Evolutionary conservation across 2,797 vertebrate genomes (phyloP).

Genomic region (Bovichtus diacanthus): DNA sequence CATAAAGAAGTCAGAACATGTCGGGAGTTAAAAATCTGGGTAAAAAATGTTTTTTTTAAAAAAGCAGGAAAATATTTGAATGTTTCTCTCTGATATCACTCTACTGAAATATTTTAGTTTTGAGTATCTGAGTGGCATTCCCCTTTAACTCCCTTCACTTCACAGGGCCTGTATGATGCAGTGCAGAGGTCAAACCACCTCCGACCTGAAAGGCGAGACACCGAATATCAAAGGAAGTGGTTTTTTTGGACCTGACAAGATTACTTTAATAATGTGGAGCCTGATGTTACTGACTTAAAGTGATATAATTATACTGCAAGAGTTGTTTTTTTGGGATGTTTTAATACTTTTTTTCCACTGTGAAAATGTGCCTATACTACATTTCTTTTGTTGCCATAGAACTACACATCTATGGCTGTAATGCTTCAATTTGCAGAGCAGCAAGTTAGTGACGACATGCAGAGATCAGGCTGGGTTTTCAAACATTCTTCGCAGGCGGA

Average conservation of each 20-base stretch:
- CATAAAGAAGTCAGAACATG: background rate
- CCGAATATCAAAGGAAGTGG: too few relatives aligned
- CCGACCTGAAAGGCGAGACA: background rate
- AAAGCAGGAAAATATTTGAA: background rate
- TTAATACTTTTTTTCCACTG: background rate
- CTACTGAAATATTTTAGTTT: background rate
- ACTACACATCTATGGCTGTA: background rate
- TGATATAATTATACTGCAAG: background rate
- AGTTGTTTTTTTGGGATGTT: background rate
- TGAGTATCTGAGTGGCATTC: constrained; percentile 9
- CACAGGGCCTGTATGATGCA: background rate
- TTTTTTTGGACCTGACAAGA: background rate
- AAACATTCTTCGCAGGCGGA: constrained; percentile 25
- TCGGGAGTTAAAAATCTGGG: background rate
- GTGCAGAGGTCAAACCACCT: constrained; percentile 1
- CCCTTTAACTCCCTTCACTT: constrained; percentile 6
- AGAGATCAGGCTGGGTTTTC: constrained; percentile 34
- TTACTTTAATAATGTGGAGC: background rate
- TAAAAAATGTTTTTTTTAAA: too few relatives aligned
- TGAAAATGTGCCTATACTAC: background rate
- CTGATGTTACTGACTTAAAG: background rate
- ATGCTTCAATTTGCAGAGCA: constrained; percentile 13
- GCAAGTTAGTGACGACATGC: constrained; percentile 73
- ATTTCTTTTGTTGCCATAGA: background rate
- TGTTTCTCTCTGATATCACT: background rate